Base-by-base conservation (phyloP, 2,113 vertebrate genomes). In the Catharus fuscescens region DNA sequence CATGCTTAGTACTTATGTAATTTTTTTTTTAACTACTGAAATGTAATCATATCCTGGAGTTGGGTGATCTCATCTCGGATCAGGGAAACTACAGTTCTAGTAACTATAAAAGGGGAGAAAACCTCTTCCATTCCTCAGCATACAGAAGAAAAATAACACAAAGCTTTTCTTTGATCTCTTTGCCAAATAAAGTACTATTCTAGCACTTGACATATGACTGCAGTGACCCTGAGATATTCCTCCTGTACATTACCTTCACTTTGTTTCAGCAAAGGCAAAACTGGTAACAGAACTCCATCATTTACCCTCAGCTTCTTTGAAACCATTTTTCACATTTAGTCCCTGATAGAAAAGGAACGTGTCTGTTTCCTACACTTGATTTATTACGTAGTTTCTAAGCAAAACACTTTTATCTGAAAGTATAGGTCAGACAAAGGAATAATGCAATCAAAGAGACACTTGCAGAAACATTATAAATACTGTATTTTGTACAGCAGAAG, bases 371-470 rank as follows among this genome's bases (percentile, higher is more conserved):
- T 94, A 69, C 77, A 86, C 84, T 84, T 74, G 93, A 97, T 97
- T 97, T 97, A 97, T 97, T 95, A 95, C 12, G 29, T 92, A 97
- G 97, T 97, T 97, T 97, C 87, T 95, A 97, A 93, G 89, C 84
- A 95, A 96, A 96, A 93, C 91, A 94, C 93, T 95, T 97, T 97
- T 96, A 96, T 96, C 95, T 97, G 93, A 92, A 96, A 96, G 96
- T 94, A 93, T 88, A 91, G 92, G 96, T 97, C 95, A 97, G 93
- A 93, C 94, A 96, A 97, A 94, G 94, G 91, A 98, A 94, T 91
- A 95, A 95, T 89, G 91, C 89, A 92, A 95, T 96, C 74, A 83
- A 80, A 97, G 80, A 96, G 79, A 86, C 57, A 88, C 94, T 94
- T 95, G 95, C 95, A 84, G 97, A 94, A 97, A 96, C 94, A 95